These are phyloP conservation scores for Mythimna lalbum DNA, from an alignment of 2,888 invertebrate genomes.

Conservation along the genomic window DNA sequence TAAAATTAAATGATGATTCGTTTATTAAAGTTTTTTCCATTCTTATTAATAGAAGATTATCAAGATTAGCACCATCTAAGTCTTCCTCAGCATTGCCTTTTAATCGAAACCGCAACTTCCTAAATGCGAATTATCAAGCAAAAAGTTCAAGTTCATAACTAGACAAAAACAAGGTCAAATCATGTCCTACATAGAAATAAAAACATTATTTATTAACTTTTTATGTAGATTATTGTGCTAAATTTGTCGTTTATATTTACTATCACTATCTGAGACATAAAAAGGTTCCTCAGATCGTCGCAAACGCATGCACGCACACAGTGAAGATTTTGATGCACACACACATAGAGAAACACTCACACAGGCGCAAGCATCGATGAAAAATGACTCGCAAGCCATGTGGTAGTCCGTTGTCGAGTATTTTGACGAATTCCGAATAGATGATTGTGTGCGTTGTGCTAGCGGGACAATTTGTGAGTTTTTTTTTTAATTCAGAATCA, in stretches of 20 bases:
- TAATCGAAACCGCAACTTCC: slow-evolving; percentile 34
- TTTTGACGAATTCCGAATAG: slow-evolving; percentile 90
- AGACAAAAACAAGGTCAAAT: slow-evolving; percentile 41
- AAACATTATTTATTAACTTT: slow-evolving; percentile 32
- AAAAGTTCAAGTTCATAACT: slow-evolving; percentile 59
- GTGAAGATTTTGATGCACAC: slow-evolving; percentile 8
- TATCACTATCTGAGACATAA: slow-evolving; percentile 51
- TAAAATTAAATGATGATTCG: slow-evolving; percentile 13
- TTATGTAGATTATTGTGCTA: slow-evolving; percentile 40
- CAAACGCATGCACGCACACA: slow-evolving; percentile 53
- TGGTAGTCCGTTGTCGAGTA: slow-evolving; percentile 85
- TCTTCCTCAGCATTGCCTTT: slow-evolving; percentile 35
- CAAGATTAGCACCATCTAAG: slow-evolving; percentile 28
- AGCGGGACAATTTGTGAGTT: slow-evolving; percentile 42
- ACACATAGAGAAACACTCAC: slow-evolving; percentile 63
- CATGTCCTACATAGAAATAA: slow-evolving; percentile 36
- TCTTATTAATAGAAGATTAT: slow-evolving; percentile 22
- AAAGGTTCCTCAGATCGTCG: slow-evolving; percentile 56
- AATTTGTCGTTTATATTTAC: slow-evolving; percentile 48
- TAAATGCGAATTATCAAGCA: slow-evolving; percentile 37
- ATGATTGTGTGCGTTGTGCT: slow-evolving; percentile 67
- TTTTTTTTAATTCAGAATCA: not conserved
- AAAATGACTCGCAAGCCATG: slow-evolving; percentile 85
- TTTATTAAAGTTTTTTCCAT: not conserved
- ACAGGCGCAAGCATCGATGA: slow-evolving; percentile 70